Evolutionary conservation across 2,888 invertebrate species (phyloP).

Genomic region (Brachyptera risi): DNA sequence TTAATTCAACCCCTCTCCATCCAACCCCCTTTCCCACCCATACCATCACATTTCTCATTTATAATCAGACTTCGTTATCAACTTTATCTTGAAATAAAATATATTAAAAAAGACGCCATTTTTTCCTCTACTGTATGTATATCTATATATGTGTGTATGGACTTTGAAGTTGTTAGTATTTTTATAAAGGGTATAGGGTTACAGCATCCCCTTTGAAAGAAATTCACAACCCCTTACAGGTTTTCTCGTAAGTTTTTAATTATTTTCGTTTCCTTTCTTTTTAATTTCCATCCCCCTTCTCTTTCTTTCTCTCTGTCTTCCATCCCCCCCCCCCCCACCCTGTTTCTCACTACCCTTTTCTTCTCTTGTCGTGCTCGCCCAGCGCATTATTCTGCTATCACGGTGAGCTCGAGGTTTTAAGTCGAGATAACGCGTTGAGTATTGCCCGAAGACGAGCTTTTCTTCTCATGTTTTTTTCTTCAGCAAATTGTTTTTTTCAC

Average conservation of each 20-base stretch:
- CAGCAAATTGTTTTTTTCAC: too few species aligned
- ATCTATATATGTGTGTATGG: background rate
- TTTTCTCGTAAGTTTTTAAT: slow-evolving; percentile 17
- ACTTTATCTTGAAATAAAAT: background rate
- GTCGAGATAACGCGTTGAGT: too few species aligned
- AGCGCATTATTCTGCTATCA: background rate
- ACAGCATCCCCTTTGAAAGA: slow-evolving; percentile 8
- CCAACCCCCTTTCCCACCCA: background rate
- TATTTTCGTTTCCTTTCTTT: slow-evolving; percentile 17
- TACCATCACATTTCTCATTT: background rate
- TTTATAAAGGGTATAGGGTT: slow-evolving; percentile 10
- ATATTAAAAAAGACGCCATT: slow-evolving; percentile 15
- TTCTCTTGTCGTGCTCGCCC: background rate
- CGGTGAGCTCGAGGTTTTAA: too few species aligned
- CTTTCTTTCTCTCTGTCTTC: background rate
- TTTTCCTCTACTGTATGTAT: background rate
- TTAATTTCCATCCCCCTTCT: background rate
- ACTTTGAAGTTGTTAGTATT: slow-evolving; percentile 13
- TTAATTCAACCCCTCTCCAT: background rate
- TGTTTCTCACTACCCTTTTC: background rate
- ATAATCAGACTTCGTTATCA: slow-evolving; percentile 6
- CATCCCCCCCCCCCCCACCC: background rate
- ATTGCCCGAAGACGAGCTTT: too few species aligned
- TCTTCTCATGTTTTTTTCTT: too few species aligned
- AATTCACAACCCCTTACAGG: slow-evolving; percentile 14